A percentile compares a stretch with the other conserved stretches of the same genome.
Evolutionary conservation across 2,797 vertebrate genomes (phyloP).

Genomic region (Anolis apletophallus): DNA sequence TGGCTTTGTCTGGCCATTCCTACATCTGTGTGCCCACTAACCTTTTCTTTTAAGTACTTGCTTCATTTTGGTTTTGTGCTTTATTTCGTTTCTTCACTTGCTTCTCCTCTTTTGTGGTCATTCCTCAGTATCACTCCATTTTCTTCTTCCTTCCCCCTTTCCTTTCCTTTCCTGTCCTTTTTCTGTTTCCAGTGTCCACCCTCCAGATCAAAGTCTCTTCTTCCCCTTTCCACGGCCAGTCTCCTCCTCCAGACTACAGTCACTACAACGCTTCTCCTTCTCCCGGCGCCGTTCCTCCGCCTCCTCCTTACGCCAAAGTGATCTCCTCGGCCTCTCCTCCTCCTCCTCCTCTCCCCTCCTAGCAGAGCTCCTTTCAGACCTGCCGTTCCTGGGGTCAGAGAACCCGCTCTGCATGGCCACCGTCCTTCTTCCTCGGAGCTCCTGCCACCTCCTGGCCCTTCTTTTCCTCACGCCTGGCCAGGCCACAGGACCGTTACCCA

Average conservation of each 20-base stretch:
- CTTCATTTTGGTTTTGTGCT: constrained; percentile 54
- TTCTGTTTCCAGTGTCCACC: constrained; percentile 82
- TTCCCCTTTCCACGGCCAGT: constrained; percentile 82
- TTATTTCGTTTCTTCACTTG: constrained; percentile 11
- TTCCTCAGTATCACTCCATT: constrained; percentile 44
- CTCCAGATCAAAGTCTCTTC: constrained; percentile 87
- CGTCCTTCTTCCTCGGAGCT: constrained; percentile 80
- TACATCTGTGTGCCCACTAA: constrained; percentile 48
- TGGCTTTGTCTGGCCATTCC: constrained; percentile 40
- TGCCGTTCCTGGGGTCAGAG: constrained; percentile 54
- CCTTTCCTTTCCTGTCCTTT: constrained; percentile 79
- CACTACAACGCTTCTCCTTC: constrained; percentile 74
- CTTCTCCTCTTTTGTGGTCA: background rate
- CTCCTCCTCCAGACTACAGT: constrained; percentile 83
- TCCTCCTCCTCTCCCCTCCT: constrained; percentile 18
- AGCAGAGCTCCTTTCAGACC: constrained; percentile 72
- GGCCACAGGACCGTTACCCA: constrained; percentile 75
- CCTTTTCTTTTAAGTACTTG: constrained; percentile 59
- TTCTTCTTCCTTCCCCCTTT: constrained; percentile 69
- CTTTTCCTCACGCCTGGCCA: constrained; percentile 84
- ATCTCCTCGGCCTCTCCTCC: constrained; percentile 68
- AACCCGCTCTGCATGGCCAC: constrained; percentile 53
- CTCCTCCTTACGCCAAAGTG: constrained; percentile 80
- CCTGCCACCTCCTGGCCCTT: constrained; percentile 81
- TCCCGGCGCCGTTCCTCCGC: constrained; percentile 76